Conservation (phyloP, 2,113 vertebrate genomes). For the Vanacampus margaritifer region DNA sequence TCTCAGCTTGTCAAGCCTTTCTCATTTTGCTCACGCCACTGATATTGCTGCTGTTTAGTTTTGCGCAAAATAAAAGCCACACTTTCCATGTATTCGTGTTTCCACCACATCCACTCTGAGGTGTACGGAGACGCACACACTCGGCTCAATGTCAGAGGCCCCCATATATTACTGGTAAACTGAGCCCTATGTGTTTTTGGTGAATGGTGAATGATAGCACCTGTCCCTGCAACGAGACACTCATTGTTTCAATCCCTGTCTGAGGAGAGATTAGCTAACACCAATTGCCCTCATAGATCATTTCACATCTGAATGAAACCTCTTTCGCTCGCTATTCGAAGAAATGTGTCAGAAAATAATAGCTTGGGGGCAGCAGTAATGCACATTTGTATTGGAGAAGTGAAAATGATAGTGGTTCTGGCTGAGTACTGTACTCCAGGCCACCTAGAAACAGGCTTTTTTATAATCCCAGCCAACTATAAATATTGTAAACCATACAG, state of each 20-base stretch:
- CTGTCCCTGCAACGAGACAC: slow-evolving; percentile 70
- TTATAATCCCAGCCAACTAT: slow-evolving; percentile 69
- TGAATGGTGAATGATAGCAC: slow-evolving; percentile 68
- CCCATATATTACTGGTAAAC: slow-evolving; percentile 48
- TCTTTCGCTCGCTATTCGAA: slow-evolving; percentile 36
- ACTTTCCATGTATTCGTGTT: slow-evolving; percentile 35
- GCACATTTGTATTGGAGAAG: slow-evolving; percentile 63
- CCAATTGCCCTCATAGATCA: slow-evolving; percentile 66
- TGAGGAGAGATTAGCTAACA: slow-evolving; percentile 64
- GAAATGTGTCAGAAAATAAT: slow-evolving; percentile 63
- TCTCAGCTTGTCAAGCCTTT: slow-evolving; percentile 21
- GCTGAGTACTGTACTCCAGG: slow-evolving; percentile 60
- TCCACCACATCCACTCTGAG: slow-evolving; percentile 18
- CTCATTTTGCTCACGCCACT: slow-evolving; percentile 19
- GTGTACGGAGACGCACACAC: slow-evolving; percentile 8
- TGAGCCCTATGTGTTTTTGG: slow-evolving; percentile 44
- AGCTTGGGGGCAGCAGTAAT: slow-evolving; percentile 65
- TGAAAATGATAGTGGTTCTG: slow-evolving; percentile 71
- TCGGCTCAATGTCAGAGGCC: slow-evolving; percentile 24
- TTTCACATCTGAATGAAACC: slow-evolving; percentile 57
- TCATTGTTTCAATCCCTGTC: slow-evolving; percentile 65
- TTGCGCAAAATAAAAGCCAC: slow-evolving; percentile 32
- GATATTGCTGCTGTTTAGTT: slow-evolving; percentile 22
- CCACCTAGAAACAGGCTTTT: slow-evolving; percentile 67
- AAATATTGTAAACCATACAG: slow-evolving; percentile 70